Percentiles rank a stretch among this genome's conserved stretches.
These are phyloP conservation scores for Luidia sarsii DNA, from an alignment of 53 echinoderm and acorn worm species.

Conservation along the genomic window DNA sequence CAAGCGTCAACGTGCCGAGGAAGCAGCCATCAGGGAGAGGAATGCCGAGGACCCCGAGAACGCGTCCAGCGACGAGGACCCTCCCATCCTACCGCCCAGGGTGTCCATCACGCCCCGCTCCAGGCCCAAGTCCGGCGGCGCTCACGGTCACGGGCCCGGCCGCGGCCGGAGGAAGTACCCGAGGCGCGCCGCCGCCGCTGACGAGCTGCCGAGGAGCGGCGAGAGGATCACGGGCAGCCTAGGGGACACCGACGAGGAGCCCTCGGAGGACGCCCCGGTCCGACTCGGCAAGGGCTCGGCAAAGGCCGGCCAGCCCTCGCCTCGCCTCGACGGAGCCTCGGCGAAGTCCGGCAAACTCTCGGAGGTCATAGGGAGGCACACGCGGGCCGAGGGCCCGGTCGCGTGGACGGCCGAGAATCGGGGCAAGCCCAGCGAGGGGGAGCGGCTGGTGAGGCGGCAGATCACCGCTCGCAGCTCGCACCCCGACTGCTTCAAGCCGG, in stretches of 20 bases:
- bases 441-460: neutral
- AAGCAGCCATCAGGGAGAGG: neutral
- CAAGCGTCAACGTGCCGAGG: neutral
- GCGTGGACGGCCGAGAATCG: slow-evolving; percentile 35
- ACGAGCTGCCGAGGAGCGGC: neutral
- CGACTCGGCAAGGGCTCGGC: neutral
- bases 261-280: neutral
- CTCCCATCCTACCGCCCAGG: slow-evolving; percentile 17
- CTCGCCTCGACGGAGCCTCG: neutral
- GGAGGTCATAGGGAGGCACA: neutral
- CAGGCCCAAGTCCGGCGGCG: neutral
- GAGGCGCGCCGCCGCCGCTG: neutral
- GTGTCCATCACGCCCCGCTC: slow-evolving; percentile 24
- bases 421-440: slow-evolving; percentile 13
- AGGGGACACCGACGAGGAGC: neutral
- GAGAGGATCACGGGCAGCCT: slow-evolving; percentile 1
- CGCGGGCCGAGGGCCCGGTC: neutral
- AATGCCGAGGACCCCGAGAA: neutral
- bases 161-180: neutral
- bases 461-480: slow-evolving; percentile 49
- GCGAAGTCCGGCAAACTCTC: slow-evolving; percentile 1
- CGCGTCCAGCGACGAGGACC: slow-evolving; percentile 15
- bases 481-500: slow-evolving; percentile 36
- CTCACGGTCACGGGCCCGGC: neutral
- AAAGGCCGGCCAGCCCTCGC: neutral